A percentile compares a stretch with the other conserved stretches of the same genome.
phyloP scores from a whole-genome alignment of 2,797 vertebrate genomes.

The Setipinna tenuifilis region DNA sequence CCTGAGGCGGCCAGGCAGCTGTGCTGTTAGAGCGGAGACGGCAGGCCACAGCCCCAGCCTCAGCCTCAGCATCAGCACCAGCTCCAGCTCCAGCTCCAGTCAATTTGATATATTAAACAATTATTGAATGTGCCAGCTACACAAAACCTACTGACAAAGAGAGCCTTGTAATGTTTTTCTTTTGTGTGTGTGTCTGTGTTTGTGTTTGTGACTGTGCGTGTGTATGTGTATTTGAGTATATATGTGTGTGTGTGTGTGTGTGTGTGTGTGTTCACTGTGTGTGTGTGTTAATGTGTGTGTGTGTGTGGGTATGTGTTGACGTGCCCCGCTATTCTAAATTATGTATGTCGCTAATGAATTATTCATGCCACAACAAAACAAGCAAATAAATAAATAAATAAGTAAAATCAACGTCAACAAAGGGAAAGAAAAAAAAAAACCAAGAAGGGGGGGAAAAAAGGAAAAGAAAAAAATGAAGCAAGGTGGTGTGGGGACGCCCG shows the following conservation, averaged over 20 bases:
- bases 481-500: slow-evolving; percentile 32
- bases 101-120: slow-evolving; percentile 80
- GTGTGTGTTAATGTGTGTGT: background rate
- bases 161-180: slow-evolving; percentile 70
- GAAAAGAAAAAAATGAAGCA: background rate
- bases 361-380: slow-evolving; percentile 64
- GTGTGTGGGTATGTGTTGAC: background rate
- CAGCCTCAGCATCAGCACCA: too few species aligned
- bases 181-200: background rate
- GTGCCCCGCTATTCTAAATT: slow-evolving; percentile 69
- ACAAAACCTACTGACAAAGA: slow-evolving; percentile 76
- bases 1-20: too few species aligned
- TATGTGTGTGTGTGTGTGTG: background rate
- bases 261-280: background rate
- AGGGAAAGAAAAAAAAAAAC: slow-evolving; percentile 56
- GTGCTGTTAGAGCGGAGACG: too few species aligned
- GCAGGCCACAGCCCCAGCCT: slow-evolving; percentile 34
- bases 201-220: background rate
- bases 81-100: too few species aligned
- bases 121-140: slow-evolving; percentile 79
- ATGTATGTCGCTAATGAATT: slow-evolving; percentile 72
- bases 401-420: slow-evolving; percentile 26
- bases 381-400: slow-evolving; percentile 52
- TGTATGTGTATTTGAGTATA: background rate
- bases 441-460: slow-evolving; percentile 49